phyloP scores from a whole-genome alignment of 2,888 invertebrate species.

The Tupiocoris notatus region DNA sequence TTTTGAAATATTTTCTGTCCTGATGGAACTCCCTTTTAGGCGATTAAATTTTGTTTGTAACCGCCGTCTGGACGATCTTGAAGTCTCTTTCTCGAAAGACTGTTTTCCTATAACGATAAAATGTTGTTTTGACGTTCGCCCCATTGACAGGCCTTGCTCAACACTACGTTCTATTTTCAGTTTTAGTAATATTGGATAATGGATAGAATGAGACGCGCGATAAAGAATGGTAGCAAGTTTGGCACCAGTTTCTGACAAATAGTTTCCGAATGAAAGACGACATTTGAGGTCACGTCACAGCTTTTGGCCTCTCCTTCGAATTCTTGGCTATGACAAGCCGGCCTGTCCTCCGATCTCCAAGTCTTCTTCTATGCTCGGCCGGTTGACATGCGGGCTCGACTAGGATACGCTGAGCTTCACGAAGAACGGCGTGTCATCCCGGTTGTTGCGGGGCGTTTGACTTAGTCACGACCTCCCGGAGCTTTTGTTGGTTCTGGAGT shows the following conservation, averaged over 20 bases:
- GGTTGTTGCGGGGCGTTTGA: slow-evolving; percentile 20
- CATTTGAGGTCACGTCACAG: neutral
- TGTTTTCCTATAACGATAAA: neutral
- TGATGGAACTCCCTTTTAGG: neutral
- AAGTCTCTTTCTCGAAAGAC: neutral
- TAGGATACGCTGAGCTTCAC: too few relatives aligned
- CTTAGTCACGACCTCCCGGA: slow-evolving; percentile 31
- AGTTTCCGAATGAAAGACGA: neutral
- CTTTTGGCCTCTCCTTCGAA: too few relatives aligned
- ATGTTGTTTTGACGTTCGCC: neutral
- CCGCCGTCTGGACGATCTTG: neutral
- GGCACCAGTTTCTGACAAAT: neutral
- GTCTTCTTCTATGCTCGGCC: neutral
- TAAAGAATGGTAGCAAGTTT: neutral
- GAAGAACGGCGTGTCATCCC: slow-evolving; percentile 24
- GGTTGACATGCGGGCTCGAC: neutral
- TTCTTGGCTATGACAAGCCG: neutral
- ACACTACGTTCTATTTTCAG: neutral
- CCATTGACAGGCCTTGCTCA: neutral
- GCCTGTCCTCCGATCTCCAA: neutral
- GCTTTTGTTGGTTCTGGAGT: slow-evolving; percentile 37
- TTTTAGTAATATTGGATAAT: neutral
- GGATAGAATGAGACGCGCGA: neutral
- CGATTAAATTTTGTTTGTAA: neutral
- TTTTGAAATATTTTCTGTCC: neutral